phyloP scores from a whole-genome alignment of 2,888 invertebrate genomes.

The Abrostola tripartita region DNA sequence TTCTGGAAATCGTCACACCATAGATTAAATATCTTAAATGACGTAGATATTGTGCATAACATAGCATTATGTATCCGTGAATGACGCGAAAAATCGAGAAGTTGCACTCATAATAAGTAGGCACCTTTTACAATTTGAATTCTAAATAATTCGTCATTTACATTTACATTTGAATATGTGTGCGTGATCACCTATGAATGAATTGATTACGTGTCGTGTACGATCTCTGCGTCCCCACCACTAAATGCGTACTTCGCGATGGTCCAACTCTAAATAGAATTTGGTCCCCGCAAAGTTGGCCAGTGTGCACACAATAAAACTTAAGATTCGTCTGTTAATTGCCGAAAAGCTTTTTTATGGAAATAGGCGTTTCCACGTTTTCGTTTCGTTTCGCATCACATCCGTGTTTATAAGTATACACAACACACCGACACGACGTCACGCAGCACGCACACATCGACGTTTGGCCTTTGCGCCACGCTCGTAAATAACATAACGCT shows the following conservation, averaged over 20 bases:
- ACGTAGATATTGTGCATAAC: slow-evolving; percentile 51
- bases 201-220: slow-evolving; percentile 56
- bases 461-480: slow-evolving; percentile 76
- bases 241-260: slow-evolving; percentile 80
- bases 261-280: slow-evolving; percentile 80
- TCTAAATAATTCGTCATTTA: slow-evolving; percentile 19
- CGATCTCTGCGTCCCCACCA: slow-evolving; percentile 53
- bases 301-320: slow-evolving; percentile 38
- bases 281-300: slow-evolving; percentile 71
- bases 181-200: slow-evolving; percentile 62
- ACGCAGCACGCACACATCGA: slow-evolving; percentile 74
- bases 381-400: slow-evolving; percentile 65
- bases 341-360: slow-evolving; percentile 41
- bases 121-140: slow-evolving; percentile 7
- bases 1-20: slow-evolving; percentile 60
- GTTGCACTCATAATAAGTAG: slow-evolving; percentile 12
- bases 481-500: slow-evolving; percentile 66
- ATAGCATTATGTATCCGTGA: slow-evolving; percentile 17
- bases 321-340: slow-evolving; percentile 28
- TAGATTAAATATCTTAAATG: slow-evolving; percentile 55
- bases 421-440: slow-evolving; percentile 81
- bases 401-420: slow-evolving; percentile 78
- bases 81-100: slow-evolving; percentile 33
- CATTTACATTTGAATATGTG: slow-evolving; percentile 25
- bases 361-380: slow-evolving; percentile 61